Evolutionary conservation across 2,888 invertebrate genomes (phyloP), one percentile per base, ranked within the genome.

Genomic region (Lasioglossum malachurum): DNA sequence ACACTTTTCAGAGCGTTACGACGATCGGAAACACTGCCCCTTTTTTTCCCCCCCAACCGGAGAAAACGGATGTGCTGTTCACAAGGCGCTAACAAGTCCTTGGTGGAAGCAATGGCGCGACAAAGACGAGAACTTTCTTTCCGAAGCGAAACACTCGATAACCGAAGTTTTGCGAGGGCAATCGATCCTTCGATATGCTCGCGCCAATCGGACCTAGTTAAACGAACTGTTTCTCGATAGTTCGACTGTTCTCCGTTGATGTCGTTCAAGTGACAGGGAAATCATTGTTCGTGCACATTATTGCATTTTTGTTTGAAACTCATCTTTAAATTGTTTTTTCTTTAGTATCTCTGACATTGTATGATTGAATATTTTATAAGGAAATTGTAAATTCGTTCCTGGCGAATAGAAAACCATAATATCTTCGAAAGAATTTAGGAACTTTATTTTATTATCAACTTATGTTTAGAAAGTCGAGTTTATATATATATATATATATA

Each of bases 81-180:
- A n/a, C 60, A 49, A 80, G 67, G 41, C 53, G 7, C 49, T 75
- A 75, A 75, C 35, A 67, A 80, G 67, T 75, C 75, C 41, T 69
- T 31, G 53, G 41, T 23, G 53, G 31, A 10, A 49, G 31, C 14
- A 12, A 14, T 23, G 38, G 67, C 35, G 49, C 67, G 38, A 46
- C 46, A 46, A 27, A 16, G 16, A 16, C 7, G 44, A 46, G 7
- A 72, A 27, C 31, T 73, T 31, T 31, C 16, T n/a, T 73, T 8
- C 10, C 27, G 27, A 49, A 31, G 73, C 2, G 46, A 49, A 73
- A 46, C 1, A 31, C 19, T 46, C 69, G 69, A 41, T 38, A 41
- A 41, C 8, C 31, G 23, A 73, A 73, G 67, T 67, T 67, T 67
- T 10, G 60, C 60, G 60, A 16, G 60, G 60, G 60, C 60, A 64